Percentiles rank a stretch among this genome's conserved stretches.
These are phyloP conservation scores for Adineta ricciae DNA, from an alignment of 2,888 invertebrate species.

Conservation along the genomic window DNA sequence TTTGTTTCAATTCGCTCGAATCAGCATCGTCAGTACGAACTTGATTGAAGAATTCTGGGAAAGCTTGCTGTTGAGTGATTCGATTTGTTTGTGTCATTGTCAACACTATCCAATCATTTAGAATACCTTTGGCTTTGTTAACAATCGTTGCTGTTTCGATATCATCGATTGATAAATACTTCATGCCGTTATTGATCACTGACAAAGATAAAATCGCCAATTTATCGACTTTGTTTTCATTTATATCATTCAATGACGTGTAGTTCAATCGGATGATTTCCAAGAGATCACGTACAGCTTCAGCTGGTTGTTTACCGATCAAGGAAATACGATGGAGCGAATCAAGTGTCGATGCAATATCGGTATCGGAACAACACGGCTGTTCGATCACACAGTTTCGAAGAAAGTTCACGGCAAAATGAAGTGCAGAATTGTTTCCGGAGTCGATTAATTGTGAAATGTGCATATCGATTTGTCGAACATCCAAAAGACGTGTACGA, in stretches of 20 bases:
- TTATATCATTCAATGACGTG: not conserved
- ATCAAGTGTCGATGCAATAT: not conserved
- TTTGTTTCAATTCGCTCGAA: too few species aligned
- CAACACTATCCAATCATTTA: not conserved
- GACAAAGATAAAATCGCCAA: conserved; percentile 21
- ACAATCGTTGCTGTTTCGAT: conserved; percentile 7
- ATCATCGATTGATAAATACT: not conserved
- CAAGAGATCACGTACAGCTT: conserved; percentile 10
- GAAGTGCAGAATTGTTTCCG: conserved; percentile 26
- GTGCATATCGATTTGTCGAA: conserved; percentile 27
- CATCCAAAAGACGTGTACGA: conserved; percentile 12
- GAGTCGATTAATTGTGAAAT: conserved; percentile 30
- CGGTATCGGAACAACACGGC: conserved; percentile 60
- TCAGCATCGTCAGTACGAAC: too few species aligned
- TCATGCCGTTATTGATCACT: not conserved
- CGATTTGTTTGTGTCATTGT: conserved; percentile 10
- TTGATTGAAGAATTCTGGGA: not conserved
- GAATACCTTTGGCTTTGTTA: not conserved
- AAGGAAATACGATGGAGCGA: conserved; percentile 9
- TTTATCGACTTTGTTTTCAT: conserved; percentile 13
- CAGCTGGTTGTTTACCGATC: conserved; percentile 21
- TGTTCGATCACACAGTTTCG: conserved; percentile 29
- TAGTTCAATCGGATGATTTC: conserved; percentile 17
- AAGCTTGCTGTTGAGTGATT: conserved; percentile 5
- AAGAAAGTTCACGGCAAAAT: conserved; percentile 26